Evolutionary conservation across 2,113 vertebrate species (phyloP).

Genomic region (Poeciliopsis retropinna): DNA sequence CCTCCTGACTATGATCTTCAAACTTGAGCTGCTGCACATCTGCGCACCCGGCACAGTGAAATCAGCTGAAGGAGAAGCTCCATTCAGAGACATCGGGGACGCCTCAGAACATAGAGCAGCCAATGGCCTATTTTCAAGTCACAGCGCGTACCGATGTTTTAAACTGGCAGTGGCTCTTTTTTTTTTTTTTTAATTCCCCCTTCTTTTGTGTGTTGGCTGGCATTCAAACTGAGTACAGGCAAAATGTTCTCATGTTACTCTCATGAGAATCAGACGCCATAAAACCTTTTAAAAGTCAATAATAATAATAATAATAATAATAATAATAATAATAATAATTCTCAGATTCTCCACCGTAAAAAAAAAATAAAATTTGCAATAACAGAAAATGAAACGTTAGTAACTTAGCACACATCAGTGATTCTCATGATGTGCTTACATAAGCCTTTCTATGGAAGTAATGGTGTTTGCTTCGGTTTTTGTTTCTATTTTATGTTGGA

Average conservation of each 20-base stretch:
- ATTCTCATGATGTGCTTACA: no score
- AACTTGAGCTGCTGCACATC: constrained; percentile 56
- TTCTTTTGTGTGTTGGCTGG: background rate
- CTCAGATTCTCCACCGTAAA: no score
- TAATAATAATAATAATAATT: background rate
- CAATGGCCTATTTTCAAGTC: constrained; percentile 33
- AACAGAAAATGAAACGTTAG: no score
- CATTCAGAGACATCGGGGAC: constrained; percentile 16
- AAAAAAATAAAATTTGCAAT: no score
- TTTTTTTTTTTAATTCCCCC: background rate
- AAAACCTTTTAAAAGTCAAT: no score
- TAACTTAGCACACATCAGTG: no score
- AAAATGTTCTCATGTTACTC: no score
- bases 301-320: background rate
- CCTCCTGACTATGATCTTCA: constrained; percentile 28
- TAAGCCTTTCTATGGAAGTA: background rate
- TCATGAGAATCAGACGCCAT: no score
- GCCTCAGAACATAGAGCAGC: constrained; percentile 1
- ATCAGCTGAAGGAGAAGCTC: constrained; percentile 35
- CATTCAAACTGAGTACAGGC: background rate
- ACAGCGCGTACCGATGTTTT: background rate
- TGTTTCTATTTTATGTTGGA: background rate
- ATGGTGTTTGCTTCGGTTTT: background rate
- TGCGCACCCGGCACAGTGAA: constrained; percentile 12
- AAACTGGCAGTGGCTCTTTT: background rate